Evolutionary conservation across 1,140 invertebrate species (phyloP), one percentile per base, ranked within the genome.

Genomic region (Bombyx mandarina): DNA sequence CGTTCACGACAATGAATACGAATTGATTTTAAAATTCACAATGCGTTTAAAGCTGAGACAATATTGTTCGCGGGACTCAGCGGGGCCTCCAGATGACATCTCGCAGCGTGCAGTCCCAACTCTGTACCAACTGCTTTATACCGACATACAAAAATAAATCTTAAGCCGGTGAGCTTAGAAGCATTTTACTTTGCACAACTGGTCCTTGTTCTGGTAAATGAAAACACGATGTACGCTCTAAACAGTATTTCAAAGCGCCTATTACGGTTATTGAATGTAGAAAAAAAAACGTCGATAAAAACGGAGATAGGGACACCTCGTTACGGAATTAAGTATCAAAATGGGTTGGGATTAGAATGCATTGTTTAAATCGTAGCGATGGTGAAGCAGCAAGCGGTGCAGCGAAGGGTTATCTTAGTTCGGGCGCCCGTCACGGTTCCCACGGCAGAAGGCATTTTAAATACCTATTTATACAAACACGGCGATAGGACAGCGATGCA

Each of bases 1-100:
- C 66, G 67, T 61, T 69, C 61, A 49, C 67, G 67, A 67, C 57
- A 82, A 76, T 79, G 77, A 78, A 79, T 82, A 80, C 81, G 82
- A 82, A 82, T 84, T 81, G 76, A 85, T 82, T 85, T 82, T 83
- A 83, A 82, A 85, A 84, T 83, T 82, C 72, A 84, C 77, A 75
- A 77, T 79, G 76, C 74, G 74, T 77, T 67, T 79, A 83, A 75
- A 72, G 71, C 70, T 82, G 81, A 84, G 77, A 87, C 82, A 84
- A 84, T 87, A 87, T 83, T 87, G 84, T 85, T 87, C 75, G 70
- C 82, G 75, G 73, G 67, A 74, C 82, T 63, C 82, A 77, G 82
- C 79, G 72, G 84, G 84, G 66, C 68, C 71, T 65, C 75, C 66
- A 87, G 84, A 87, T 85, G 83, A 85, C 83, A 86, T 86, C 83